phyloP scores from a whole-genome alignment of 2,888 invertebrate species.

The Boloria selene region DNA sequence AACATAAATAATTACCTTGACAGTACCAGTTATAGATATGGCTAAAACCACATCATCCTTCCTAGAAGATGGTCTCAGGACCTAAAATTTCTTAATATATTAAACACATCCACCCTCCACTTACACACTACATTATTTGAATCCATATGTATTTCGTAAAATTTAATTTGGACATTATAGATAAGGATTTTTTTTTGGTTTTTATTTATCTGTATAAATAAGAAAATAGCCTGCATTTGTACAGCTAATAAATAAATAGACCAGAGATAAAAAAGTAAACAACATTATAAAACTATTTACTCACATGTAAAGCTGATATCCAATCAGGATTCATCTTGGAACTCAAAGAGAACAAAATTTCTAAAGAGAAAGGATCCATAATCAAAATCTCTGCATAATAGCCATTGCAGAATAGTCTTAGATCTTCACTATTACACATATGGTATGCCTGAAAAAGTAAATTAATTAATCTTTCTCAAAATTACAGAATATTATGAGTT shows the following conservation, averaged over 20 bases:
- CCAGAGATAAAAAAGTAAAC: not conserved
- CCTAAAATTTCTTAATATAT: slow-evolving; percentile 60
- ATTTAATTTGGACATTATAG: too few species aligned
- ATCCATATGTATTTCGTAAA: too few species aligned
- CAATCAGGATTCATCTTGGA: slow-evolving; percentile 99
- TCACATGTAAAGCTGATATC: slow-evolving; percentile 97
- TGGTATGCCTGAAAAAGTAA: slow-evolving; percentile 85
- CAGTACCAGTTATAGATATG: slow-evolving; percentile 96
- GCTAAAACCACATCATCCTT: slow-evolving; percentile 98
- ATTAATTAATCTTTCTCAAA: not conserved
- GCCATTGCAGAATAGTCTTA: slow-evolving; percentile 96
- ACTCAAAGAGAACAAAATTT: slow-evolving; percentile 94
- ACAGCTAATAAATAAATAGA: too few species aligned
- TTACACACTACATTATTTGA: too few species aligned
- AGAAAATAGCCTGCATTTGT: too few species aligned
- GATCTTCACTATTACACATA: slow-evolving; percentile 91
- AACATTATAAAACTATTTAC: slow-evolving; percentile 43
- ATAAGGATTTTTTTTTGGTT: too few species aligned
- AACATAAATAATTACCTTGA: slow-evolving; percentile 82
- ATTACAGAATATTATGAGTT: too few species aligned
- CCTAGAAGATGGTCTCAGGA: slow-evolving; percentile 86
- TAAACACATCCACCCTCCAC: too few species aligned
- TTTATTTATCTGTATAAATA: too few species aligned
- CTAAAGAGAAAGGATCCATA: slow-evolving; percentile 97
- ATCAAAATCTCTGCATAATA: slow-evolving; percentile 98